Evolutionary conservation across 1,140 invertebrate species (phyloP), one percentile per base, ranked within the genome.

Genomic region (Drosophila eugracilis): DNA sequence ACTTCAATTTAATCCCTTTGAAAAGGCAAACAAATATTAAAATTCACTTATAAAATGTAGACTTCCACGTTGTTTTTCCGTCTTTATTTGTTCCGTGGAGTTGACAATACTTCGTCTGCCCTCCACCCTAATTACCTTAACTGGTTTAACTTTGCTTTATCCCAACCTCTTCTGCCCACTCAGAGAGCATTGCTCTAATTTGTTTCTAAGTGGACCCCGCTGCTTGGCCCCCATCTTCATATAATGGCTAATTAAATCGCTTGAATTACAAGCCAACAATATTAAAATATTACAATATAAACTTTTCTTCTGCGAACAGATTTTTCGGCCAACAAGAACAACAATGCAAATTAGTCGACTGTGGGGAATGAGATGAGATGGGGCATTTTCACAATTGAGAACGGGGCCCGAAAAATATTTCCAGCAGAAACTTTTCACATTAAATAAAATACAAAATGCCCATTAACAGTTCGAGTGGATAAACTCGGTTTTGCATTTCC

Each of bases 371-470:
- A 30, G 55, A 10, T 22, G 39, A 32, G 17, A n/a, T n/a, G n/a
- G 17, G 7, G n/a, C 21, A 32, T 34, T 57, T 57, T 74, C 39
- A 52, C 53, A 60, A 71, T 67, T 45, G 73, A 80, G 67, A 48
- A 66, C 57, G 52, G 54, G 63, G 44, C 54, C 70, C 49, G 14
- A 52, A 75, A 81, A 78, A 89, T 71, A 70, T 83, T 78, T 86
- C 57, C 53, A 83, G 45, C 78, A 72, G 48, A 86, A 88, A 88
- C 84, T 88, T 88, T 88, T 88, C 83, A 83, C 83, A 88, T 88
- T 88, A 88, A 88, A 88, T 88, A 88, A 88, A 86, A 88, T 88
- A 88, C 83, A 88, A 88, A 88, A 88, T 88, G 83, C 83, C 83
- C 83, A 88, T 88, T 88, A 88, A 88, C 83, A 88, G 83, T 88